These are phyloP conservation scores for Cartodere bifasciata DNA, from an alignment of 2,888 invertebrate species.

Conservation along the genomic window DNA sequence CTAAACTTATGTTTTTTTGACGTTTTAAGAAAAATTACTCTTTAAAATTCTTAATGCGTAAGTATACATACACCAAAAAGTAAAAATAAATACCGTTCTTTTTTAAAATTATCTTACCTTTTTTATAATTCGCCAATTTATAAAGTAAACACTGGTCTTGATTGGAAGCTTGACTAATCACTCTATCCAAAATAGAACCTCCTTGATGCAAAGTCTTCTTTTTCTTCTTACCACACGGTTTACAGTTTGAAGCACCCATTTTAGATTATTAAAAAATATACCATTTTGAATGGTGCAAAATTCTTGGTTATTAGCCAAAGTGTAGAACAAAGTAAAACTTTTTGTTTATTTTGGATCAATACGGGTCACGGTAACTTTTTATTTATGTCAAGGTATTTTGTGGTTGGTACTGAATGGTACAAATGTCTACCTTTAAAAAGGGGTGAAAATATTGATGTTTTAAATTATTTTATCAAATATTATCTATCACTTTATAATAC, in stretches of 20 bases:
- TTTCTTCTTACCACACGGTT: constrained; percentile 31
- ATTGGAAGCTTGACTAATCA: constrained; percentile 77
- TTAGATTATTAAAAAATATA: constrained; percentile 8
- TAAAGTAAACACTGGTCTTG: constrained; percentile 80
- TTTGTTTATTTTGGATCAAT: constrained; percentile 12
- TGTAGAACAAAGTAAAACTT: too few species aligned
- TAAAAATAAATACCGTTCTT: too few species aligned
- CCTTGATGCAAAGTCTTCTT: constrained; percentile 38
- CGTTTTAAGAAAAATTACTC: too few species aligned
- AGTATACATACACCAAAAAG: too few species aligned
- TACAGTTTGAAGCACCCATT: constrained; percentile 38
- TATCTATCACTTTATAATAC: too few species aligned
- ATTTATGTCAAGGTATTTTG: constrained; percentile 24
- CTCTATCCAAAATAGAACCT: constrained; percentile 77
- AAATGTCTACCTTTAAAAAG: too few species aligned
- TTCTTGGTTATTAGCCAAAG: too few species aligned
- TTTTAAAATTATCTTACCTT: constrained; percentile 47
- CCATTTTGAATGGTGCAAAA: too few species aligned
- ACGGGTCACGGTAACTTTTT: constrained; percentile 15
- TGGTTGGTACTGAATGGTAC: constrained; percentile 19
- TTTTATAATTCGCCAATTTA: constrained; percentile 80
- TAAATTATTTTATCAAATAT: too few species aligned
- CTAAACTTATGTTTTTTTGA: too few species aligned
- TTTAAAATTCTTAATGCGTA: too few species aligned
- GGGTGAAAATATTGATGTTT: too few species aligned